Conservation (phyloP, 1,140 invertebrate genomes). For the Druon quercuslanigerum region DNA sequence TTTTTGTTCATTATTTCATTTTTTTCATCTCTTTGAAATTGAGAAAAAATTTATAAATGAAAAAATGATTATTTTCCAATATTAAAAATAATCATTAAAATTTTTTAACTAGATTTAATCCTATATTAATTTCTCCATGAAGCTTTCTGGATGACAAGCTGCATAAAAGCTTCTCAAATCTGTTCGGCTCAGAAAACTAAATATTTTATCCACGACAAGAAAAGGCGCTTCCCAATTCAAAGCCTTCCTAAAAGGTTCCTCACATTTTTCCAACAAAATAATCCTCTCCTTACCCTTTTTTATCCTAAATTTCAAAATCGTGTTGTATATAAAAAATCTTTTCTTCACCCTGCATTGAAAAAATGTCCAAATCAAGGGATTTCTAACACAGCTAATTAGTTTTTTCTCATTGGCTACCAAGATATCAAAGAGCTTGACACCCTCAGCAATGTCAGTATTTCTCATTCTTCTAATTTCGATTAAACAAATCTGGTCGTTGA, state of each 20-base stretch:
- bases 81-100: no score
- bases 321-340: neutral
- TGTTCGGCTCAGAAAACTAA: neutral
- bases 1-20: no score
- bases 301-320: neutral
- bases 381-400: neutral
- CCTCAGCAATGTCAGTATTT: no score
- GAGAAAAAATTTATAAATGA: no score
- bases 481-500: no score
- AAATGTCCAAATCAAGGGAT: neutral
- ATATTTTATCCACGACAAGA: neutral
- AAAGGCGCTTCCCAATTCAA: neutral
- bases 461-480: no score
- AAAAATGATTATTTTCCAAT: no score
- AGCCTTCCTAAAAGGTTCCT: neutral
- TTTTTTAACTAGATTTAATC: no score
- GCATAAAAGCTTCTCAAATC: neutral
- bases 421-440: no score
- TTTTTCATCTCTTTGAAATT: no score
- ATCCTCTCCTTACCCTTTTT: neutral
- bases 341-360: neutral
- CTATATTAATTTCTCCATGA: neutral
- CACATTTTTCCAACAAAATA: neutral
- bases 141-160: neutral
- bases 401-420: neutral